These are phyloP conservation scores for Nemopilema nomurai DNA, from an alignment of 30 jellyfish, hydroid and myxozoan genomes.

Conservation along the genomic window DNA sequence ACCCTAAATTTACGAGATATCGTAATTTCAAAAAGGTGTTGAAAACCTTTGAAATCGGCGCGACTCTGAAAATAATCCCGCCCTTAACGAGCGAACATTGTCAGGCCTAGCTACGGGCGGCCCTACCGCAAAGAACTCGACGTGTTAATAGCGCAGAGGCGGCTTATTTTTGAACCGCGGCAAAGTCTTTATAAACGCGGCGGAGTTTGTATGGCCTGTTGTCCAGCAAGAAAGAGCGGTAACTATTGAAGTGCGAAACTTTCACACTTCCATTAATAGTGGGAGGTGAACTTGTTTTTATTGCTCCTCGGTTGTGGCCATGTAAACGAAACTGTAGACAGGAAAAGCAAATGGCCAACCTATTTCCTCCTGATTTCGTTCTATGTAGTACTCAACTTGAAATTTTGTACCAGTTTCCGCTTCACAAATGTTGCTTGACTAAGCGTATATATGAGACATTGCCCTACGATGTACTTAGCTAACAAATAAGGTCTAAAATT, in stretches of 20 bases:
- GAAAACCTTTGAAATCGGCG: slow-evolving; percentile 34
- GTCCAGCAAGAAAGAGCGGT: slow-evolving; percentile 29
- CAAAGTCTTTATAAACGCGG: neutral
- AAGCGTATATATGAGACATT: too few relatives aligned
- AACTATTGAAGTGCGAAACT: slow-evolving; percentile 1
- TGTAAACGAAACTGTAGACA: neutral
- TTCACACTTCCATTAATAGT: slow-evolving; percentile 16
- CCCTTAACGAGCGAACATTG: slow-evolving; percentile 15
- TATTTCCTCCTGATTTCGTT: neutral
- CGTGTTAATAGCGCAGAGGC: slow-evolving; percentile 54
- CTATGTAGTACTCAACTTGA: neutral
- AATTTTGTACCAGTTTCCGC: neutral
- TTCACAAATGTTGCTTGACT: too few relatives aligned
- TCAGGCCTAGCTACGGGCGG: neutral
- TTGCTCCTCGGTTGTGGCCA: neutral
- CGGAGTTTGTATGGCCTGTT: neutral
- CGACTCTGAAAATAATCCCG: slow-evolving; percentile 18
- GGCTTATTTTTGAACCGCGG: slow-evolving; percentile 26
- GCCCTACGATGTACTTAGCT: too few relatives aligned
- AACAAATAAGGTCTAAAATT: too few relatives aligned
- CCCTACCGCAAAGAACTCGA: slow-evolving; percentile 20
- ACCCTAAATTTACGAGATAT: neutral
- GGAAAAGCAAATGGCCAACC: neutral
- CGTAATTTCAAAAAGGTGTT: slow-evolving; percentile 15
- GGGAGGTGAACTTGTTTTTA: slow-evolving; percentile 31